A percentile compares a stretch with the other conserved stretches of the same genome.
Conservation (phyloP, 2,888 invertebrate species). For the Caenorhabditis plicata region DNA sequence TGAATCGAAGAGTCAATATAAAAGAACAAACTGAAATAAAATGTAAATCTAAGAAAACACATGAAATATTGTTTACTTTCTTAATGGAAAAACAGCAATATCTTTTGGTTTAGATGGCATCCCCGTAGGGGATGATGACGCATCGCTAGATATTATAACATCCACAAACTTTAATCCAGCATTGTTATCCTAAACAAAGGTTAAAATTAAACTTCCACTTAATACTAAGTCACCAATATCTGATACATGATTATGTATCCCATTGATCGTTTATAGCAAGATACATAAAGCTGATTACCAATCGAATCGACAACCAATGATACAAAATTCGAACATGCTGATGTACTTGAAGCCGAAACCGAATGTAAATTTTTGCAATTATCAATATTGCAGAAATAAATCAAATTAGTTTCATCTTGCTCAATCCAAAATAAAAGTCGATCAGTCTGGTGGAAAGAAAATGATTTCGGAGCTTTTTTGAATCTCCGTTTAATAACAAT, state of each 20-base stretch:
- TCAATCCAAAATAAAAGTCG: slow-evolving; percentile 3
- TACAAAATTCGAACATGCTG: background rate
- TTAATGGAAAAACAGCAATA: slow-evolving; percentile 2
- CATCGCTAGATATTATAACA: background rate
- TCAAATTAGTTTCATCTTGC: background rate
- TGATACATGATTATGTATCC: background rate
- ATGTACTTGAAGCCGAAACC: background rate
- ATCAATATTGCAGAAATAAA: background rate
- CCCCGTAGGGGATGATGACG: background rate
- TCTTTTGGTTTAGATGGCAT: slow-evolving; percentile 1
- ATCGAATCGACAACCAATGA: slow-evolving; percentile 4
- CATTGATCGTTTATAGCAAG: background rate
- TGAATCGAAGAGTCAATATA: slow-evolving; percentile 5
- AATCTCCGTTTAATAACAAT: background rate
- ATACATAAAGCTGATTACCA: slow-evolving; percentile 3
- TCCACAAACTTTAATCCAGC: slow-evolving; percentile 1
- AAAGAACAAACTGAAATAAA: slow-evolving; percentile 4
- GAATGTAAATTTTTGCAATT: background rate
- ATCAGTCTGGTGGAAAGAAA: background rate
- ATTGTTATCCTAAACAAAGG: background rate
- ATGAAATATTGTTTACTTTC: background rate
- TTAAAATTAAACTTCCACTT: too few relatives aligned
- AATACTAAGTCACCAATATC: too few relatives aligned
- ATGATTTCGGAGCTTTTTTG: background rate
- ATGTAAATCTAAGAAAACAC: background rate